Evolutionary conservation across 2,113 vertebrate genomes (phyloP), one percentile per base, ranked within the genome.

Genomic region (Lepidothrix coronata): DNA sequence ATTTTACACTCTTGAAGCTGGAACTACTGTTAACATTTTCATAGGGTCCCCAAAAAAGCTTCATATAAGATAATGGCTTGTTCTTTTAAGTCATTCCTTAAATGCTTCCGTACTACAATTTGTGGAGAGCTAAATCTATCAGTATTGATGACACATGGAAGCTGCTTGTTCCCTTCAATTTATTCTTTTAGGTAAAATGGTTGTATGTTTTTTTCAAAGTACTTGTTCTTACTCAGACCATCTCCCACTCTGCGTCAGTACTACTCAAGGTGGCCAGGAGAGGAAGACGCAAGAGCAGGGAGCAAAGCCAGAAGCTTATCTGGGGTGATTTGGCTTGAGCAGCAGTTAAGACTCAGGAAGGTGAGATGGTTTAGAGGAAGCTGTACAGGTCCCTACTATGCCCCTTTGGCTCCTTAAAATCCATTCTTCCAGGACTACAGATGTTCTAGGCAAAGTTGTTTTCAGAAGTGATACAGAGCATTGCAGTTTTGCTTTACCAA

Each of bases 381-480:
- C 46, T 62, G 13, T 81, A 49, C 25, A 55, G 28, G n/a, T 78
- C 24, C 27, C 25, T 78, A 37, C 31, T 19, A 35, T 11, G n/a
- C 25, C 15, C 13, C 8, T 13, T 66, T 61, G 78, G 24, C 21
- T 33, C 28, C 16, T 58, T 67, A 55, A 78, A 44, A 19, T 85
- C n/a, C 35, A 0, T 37, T 91, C 25, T 82, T 49, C 12, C 35
- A 16, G 22, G 27, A 80, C 8, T 18, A 20, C 31, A 27, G 39
- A 49, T 55, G 13, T 72, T 68, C 31, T n/a, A 70, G 46, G 59
- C 2, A 6, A 54, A 62, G 7, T 3, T 58, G 21, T 80, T 80
- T 62, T 68, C 25, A 77, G 46, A 83, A 85, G 37, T 51, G 1
- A 31, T 31, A 9, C 0, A 0, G 25, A 35, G 6, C 2, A 3